phyloP scores from a whole-genome alignment of 1,140 invertebrate species.

The Diprion similis region DNA sequence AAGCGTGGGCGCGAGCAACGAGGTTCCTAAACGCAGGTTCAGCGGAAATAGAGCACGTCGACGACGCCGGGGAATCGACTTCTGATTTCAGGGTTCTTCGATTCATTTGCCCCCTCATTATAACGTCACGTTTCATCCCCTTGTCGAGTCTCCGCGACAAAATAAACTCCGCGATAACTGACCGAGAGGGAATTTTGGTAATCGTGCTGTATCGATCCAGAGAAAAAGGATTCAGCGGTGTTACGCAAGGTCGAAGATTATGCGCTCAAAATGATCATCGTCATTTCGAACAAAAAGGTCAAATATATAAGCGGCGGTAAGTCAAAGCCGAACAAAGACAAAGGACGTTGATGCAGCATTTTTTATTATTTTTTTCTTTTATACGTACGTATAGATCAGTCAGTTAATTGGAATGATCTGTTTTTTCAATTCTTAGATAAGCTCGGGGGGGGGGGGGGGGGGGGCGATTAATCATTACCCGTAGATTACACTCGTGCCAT shows the following conservation, averaged over 20 bases:
- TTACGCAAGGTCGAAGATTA: neutral
- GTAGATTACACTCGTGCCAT: no score
- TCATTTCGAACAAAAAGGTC: no score
- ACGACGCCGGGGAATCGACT: neutral
- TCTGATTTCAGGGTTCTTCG: neutral
- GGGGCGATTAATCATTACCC: no score
- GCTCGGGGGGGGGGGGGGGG: no score
- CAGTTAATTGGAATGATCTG: neutral
- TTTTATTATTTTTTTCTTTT: neutral
- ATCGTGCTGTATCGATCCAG: no score
- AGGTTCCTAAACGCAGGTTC: neutral
- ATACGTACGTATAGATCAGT: neutral
- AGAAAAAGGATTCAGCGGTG: neutral
- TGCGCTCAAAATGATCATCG: neutral
- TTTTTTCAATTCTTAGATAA: neutral
- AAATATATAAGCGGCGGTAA: no score
- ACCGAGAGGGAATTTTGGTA: no score
- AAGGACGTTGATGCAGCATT: neutral
- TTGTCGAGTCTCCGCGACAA: no score
- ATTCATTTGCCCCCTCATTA: neutral
- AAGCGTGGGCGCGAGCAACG: neutral
- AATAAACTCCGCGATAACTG: no score
- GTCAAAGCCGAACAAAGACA: neutral
- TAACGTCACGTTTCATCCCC: no score
- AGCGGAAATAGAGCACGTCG: no score